Base-by-base conservation (phyloP, 1,140 invertebrate species). In the Aleiodes sp. region DNA sequence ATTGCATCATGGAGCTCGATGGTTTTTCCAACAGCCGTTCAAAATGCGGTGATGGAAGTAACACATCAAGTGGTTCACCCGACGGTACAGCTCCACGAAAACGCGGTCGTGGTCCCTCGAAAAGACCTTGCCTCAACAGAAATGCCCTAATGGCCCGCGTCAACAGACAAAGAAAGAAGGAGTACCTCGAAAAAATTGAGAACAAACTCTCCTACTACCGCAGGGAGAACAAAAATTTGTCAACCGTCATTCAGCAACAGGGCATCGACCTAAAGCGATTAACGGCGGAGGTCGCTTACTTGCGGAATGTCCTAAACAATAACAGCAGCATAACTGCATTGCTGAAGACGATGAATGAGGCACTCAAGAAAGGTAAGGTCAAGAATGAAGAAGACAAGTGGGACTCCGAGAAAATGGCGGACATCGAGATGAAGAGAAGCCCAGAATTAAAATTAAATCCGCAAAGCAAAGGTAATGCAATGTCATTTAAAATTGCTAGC, bases 91-190 rank as follows among this genome's bases (percentile, higher is more conserved):
- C 10, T n/a, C 21, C 57, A 6, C 57, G 75, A 14, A 72, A 65
- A 37, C 57, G 79, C 37, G 80, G 80, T 12, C 77, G 84, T 0
- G 80, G 78, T 1, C 78, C 79, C 0, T 82, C 82, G 0, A 84
- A 84, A 19, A 73, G 81, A 12, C 83, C 82, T 0, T 86, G 83
- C 14, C 68, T 80, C 0, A 85, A 83, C 14, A 73, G 77, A 46
- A 90, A 90, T 74, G 89, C 89, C 0, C 65, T 88, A 28, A 87
- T 89, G 82, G 89, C 89, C 2, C 78, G 89, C 2, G 87, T 89
- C 70, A 90, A 90, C 75, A 81, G 89, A 6, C 84, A 87, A 3
- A 85, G 83, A 1, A 90, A 90, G 65, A 90, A 90, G 71, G 82
- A 87, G 12, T 87, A 90, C 63, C 57, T 90, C 4, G 82, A 88